phyloP scores from a whole-genome alignment of 2,797 vertebrate genomes.

The Hozukius guyotensis region DNA sequence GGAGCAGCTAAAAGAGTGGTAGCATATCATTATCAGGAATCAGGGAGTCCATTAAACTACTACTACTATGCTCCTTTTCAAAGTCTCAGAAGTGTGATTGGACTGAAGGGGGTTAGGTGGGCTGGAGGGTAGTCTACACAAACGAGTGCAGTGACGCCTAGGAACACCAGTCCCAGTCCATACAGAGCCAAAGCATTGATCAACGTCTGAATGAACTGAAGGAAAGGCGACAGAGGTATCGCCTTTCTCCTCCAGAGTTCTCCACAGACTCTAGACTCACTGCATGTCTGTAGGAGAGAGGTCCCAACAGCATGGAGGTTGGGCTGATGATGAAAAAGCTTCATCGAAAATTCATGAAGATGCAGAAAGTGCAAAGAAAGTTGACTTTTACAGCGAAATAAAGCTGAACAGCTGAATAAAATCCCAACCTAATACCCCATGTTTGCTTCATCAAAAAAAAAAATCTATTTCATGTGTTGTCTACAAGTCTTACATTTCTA shows the following conservation, averaged over 20 bases:
- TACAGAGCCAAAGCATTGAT: conserved; percentile 85
- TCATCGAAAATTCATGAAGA: background rate
- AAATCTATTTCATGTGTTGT: background rate
- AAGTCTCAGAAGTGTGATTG: conserved; percentile 62
- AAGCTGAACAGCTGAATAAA: background rate
- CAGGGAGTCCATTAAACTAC: conserved; percentile 51
- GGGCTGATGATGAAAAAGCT: background rate
- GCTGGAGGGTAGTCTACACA: conserved; percentile 63
- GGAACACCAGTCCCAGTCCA: conserved; percentile 77
- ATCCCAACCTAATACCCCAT: background rate
- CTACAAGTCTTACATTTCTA: background rate
- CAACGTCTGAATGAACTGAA: conserved; percentile 80
- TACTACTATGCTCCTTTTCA: conserved; percentile 32
- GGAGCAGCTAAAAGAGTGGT: background rate
- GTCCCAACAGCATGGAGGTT: background rate
- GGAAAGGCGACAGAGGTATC: conserved; percentile 69
- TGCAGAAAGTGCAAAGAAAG: background rate
- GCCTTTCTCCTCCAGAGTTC: conserved; percentile 66
- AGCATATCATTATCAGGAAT: conserved; percentile 11
- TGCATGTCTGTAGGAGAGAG: conserved; percentile 21
- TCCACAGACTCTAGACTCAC: conserved; percentile 39
- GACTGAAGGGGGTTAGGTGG: conserved; percentile 10
- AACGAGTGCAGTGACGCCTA: conserved; percentile 81
- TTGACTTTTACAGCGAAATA: background rate
- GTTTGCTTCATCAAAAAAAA: background rate